Conservation (phyloP, 2,797 vertebrate genomes). For the Thamnophis elegans region DNA sequence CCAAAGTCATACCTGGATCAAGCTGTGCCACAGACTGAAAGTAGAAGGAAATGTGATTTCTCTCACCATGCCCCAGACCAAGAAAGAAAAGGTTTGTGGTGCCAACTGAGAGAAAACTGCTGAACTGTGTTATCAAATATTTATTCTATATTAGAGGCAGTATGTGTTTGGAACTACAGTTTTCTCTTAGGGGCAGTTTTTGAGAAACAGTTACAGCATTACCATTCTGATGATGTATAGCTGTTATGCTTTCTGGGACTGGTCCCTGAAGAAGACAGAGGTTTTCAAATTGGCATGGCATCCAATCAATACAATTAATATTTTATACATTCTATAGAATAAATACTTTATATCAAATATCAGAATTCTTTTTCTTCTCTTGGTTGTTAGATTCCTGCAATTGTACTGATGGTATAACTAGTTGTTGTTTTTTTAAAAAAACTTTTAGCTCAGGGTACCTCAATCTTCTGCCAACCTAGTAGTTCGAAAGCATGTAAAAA, state of each 20-base stretch:
- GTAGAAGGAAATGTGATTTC: not conserved
- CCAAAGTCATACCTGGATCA: not conserved
- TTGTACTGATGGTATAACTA: not conserved
- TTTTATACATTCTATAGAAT: not conserved
- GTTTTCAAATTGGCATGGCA: not conserved
- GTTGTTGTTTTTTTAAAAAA: not conserved
- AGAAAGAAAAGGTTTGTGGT: not conserved
- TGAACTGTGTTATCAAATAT: conserved; percentile 4
- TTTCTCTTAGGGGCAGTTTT: not conserved
- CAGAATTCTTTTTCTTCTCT: not conserved
- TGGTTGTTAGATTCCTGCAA: not conserved
- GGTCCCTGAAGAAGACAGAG: not conserved
- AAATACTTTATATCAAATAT: not conserved
- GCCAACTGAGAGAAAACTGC: not conserved
- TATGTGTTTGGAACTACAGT: not conserved
- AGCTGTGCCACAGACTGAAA: not conserved
- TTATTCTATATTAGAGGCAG: not conserved
- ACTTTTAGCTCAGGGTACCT: not conserved
- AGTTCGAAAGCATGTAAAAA: too few relatives aligned
- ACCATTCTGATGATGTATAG: not conserved
- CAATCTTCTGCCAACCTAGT: too few relatives aligned
- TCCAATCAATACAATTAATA: not conserved
- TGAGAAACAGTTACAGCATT: not conserved
- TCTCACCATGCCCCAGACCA: not conserved
- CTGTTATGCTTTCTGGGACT: not conserved